phyloP scores from a whole-genome alignment of 2,113 vertebrate species.

The Furnarius figulus region DNA sequence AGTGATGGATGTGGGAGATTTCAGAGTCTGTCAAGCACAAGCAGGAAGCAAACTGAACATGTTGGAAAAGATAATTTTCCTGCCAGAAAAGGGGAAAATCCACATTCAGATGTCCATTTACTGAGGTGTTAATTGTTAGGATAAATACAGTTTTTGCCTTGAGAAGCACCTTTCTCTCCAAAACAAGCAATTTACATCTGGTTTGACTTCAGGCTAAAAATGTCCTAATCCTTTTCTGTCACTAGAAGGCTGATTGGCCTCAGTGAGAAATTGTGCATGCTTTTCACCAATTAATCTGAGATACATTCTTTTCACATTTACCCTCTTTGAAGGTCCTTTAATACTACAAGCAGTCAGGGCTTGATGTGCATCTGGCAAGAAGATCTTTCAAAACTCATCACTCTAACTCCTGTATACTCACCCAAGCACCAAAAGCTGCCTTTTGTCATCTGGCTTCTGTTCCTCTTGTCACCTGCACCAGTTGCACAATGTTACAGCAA shows the following conservation, averaged over 20 bases:
- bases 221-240: not conserved
- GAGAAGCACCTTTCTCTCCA: not conserved
- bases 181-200: not conserved
- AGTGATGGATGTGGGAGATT: not conserved
- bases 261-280: not conserved
- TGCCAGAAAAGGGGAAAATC: not conserved
- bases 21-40: not conserved
- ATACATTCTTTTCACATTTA: not conserved
- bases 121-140: not conserved
- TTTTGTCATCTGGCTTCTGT: not conserved
- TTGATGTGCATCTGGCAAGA: not conserved
- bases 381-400: not conserved
- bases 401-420: not conserved
- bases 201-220: not conserved
- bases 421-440: fast-evolving
- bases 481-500: not conserved
- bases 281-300: not conserved
- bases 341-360: not conserved
- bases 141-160: slow-evolving; percentile 14
- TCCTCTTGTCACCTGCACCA: not conserved
- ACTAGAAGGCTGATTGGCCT: not conserved
- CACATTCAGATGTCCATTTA: not conserved
- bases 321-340: not conserved
- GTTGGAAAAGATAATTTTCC: not conserved
- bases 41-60: not conserved